Base-by-base conservation (phyloP, 2,797 vertebrate species). In the Melanotaenia maccullochi region DNA sequence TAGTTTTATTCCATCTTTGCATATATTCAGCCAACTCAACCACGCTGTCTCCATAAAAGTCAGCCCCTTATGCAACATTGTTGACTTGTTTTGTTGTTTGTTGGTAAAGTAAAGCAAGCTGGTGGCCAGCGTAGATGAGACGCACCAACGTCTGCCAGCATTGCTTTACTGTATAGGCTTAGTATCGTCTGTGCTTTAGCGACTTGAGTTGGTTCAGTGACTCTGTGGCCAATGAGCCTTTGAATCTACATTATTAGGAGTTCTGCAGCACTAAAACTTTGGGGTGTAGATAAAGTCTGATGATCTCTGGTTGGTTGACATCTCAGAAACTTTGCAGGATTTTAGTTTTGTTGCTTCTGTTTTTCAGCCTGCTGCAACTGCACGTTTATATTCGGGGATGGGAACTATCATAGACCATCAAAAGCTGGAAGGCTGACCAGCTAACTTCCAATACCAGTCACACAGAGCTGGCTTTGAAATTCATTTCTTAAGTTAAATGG, bases 321-420 rank as follows among this genome's bases (percentile, higher is more conserved):
- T 73, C 40, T 61, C 49, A 35, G 60, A 71, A 62, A 28, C 42
- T 38, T 78, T 56, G 33, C 60, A 65, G 73, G 71, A 58, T 73
- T 85, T 75, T 65, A 4, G 3, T 68, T 77, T 59, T 57, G 24
- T 65, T 79, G 79, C 73, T 64, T 76, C 73, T 80, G 54, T 73
- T 83, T 78, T 74, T 51, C 33, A 74, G 66, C 64, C 64, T 86
- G 62, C 79, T 74, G 76, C 71, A 81, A 51, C 75, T 71, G 68
- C 65, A 25, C 65, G 36, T 72, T 73, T 64, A 35, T 49, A 65
- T 66, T 65, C 18, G 0, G 64, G 80, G 76, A 82, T 80, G 78
- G 71, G 68, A 80, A 75, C 51, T 20, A 67, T 44, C 38, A 57
- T 13, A 33, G 65, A 56, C 70, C 33, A 51, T 62, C 14, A 22